phyloP scores from a whole-genome alignment of 2,888 invertebrate genomes.

The Lutraria lutraria region DNA sequence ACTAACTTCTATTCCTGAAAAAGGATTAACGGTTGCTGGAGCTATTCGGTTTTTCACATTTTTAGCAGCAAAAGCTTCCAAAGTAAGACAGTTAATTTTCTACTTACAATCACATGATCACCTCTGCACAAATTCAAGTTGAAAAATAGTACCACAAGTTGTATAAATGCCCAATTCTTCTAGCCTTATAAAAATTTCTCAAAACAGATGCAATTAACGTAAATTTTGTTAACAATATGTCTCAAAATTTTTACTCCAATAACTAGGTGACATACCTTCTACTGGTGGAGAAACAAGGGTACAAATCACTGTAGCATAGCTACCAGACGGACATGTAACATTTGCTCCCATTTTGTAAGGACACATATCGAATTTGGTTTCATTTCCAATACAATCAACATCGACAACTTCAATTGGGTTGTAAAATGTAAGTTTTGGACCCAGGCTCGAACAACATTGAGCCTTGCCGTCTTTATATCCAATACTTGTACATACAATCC shows the following conservation, averaged over 20 bases:
- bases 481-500: conserved; percentile 90
- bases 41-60: not conserved
- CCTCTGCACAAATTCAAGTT: too few species aligned
- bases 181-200: too few species aligned
- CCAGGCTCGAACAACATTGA: conserved; percentile 76
- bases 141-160: too few species aligned
- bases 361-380: conserved; percentile 72
- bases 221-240: too few species aligned
- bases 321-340: conserved; percentile 66
- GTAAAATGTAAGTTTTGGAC: conserved; percentile 59
- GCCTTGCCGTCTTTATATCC: conserved; percentile 88
- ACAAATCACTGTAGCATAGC: conserved; percentile 75
- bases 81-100: too few species aligned
- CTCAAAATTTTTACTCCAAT: too few species aligned
- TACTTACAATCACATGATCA: too few species aligned
- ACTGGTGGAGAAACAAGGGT: conserved; percentile 55
- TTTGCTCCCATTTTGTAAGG: conserved; percentile 42
- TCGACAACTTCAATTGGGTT: conserved; percentile 64
- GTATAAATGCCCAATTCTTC: too few species aligned
- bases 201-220: too few species aligned
- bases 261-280: conserved; percentile 45
- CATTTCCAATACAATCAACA: conserved; percentile 74
- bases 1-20: conserved; percentile 15
- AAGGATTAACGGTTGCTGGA: not conserved
- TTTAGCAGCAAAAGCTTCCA: too few species aligned